Conservation (phyloP, 2,888 invertebrate genomes). For the Ophion ellenae region DNA sequence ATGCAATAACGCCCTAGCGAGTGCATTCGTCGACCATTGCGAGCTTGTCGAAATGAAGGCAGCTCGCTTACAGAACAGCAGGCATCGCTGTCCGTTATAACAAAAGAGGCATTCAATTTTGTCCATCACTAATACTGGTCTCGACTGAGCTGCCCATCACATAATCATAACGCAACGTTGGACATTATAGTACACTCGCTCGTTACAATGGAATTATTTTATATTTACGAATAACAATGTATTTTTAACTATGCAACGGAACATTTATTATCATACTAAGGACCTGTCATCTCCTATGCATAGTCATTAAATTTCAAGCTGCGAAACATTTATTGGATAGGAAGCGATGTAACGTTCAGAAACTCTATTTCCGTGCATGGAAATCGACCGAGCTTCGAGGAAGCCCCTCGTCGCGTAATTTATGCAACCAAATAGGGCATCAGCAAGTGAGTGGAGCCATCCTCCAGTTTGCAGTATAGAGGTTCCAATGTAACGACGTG, state of each 20-base stretch:
- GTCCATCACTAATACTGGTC: too few species aligned
- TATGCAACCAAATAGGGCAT: constrained; percentile 1
- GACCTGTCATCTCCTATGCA: background rate
- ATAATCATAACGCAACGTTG: too few species aligned
- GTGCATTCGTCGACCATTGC: background rate
- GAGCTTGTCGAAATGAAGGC: background rate
- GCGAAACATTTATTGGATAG: background rate
- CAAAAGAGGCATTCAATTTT: too few species aligned
- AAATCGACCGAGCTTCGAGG: background rate
- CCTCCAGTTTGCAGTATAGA: background rate
- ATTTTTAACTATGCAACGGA: too few species aligned
- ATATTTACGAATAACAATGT: too few species aligned
- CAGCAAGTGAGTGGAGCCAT: background rate
- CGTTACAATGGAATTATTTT: too few species aligned
- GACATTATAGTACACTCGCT: too few species aligned
- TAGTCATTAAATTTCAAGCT: background rate
- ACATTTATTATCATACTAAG: too few species aligned
- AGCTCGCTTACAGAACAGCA: background rate
- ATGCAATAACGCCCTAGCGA: constrained; percentile 9
- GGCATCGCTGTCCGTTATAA: background rate
- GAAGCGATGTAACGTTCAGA: background rate
- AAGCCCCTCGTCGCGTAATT: background rate
- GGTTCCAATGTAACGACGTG: background rate
- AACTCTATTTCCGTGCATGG: background rate
- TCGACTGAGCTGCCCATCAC: too few species aligned